Conservation (phyloP, 1,140 invertebrate species). For the Cheumatopsyche charites region DNA sequence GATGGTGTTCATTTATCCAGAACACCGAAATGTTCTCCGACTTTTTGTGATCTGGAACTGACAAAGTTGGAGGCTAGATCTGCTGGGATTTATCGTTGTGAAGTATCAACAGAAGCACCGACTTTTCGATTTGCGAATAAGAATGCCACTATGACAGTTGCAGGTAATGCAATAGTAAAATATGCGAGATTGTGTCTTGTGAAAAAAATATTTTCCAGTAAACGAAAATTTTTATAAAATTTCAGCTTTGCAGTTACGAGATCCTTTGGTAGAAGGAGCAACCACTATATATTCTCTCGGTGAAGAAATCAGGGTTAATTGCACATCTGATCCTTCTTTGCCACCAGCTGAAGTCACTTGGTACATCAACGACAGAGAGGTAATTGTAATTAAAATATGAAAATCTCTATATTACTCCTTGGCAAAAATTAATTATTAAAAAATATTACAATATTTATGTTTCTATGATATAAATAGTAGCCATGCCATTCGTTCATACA, state of each 20-base stretch:
- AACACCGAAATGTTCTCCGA: slow-evolving; percentile 35
- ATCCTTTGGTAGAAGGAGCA: slow-evolving; percentile 45
- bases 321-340: slow-evolving; percentile 61
- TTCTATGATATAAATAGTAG: too few relatives aligned
- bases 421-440: too few relatives aligned
- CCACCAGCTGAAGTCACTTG: slow-evolving; percentile 61
- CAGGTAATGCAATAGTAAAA: slow-evolving; percentile 45
- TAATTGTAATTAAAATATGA: slow-evolving; percentile 42
- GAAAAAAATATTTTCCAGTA: background rate
- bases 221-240: slow-evolving; percentile 8
- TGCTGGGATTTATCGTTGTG: slow-evolving; percentile 52
- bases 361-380: slow-evolving; percentile 63
- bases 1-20: slow-evolving; percentile 29
- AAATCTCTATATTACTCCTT: too few relatives aligned
- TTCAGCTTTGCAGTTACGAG: slow-evolving; percentile 41
- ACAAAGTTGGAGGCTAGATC: slow-evolving; percentile 31
- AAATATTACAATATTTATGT: too few relatives aligned
- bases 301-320: slow-evolving; percentile 52
- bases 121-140: slow-evolving; percentile 51
- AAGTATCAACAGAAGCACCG: slow-evolving; percentile 54
- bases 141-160: slow-evolving; percentile 52
- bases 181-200: background rate
- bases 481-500: background rate
- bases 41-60: slow-evolving; percentile 44
- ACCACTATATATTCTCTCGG: slow-evolving; percentile 38